Percentiles rank a stretch among this genome's conserved stretches.
Evolutionary conservation across 2,888 invertebrate genomes (phyloP).

Genomic region (Deladenus siricidicola): DNA sequence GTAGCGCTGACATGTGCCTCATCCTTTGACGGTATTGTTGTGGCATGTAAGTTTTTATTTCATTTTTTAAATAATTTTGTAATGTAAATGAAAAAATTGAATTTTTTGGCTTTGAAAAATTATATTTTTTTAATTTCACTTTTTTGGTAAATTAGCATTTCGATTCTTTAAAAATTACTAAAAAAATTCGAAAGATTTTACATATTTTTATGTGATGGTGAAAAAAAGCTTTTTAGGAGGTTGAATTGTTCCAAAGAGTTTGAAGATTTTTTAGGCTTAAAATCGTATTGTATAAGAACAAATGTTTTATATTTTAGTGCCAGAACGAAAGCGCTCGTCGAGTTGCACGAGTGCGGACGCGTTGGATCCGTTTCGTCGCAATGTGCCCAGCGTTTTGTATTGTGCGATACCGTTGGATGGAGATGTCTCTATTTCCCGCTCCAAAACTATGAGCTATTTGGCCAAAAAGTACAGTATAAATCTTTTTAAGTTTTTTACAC

Average conservation of each 20-base stretch:
- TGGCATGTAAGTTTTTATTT: conserved; percentile 20
- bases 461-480: conserved; percentile 11
- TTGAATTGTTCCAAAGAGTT: too few relatives aligned
- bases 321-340: background rate
- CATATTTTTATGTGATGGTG: background rate
- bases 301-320: too few relatives aligned
- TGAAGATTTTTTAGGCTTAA: conserved; percentile 4
- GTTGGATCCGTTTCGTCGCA: conserved; percentile 16
- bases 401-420: conserved; percentile 1
- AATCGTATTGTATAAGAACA: too few relatives aligned
- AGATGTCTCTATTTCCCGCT: background rate
- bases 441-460: conserved; percentile 4
- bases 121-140: background rate
- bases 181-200: background rate
- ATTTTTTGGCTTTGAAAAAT: background rate
- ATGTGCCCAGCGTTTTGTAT: conserved; percentile 11
- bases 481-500: background rate
- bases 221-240: background rate
- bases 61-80: too few relatives aligned
- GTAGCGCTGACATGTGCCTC: conserved; percentile 14
- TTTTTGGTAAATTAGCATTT: background rate
- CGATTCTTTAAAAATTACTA: background rate
- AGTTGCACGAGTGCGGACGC: conserved; percentile 7
- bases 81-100: too few relatives aligned
- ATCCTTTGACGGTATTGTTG: conserved; percentile 20